Conservation (phyloP, 2,888 invertebrate species). For the Platypus cylindrus region DNA sequence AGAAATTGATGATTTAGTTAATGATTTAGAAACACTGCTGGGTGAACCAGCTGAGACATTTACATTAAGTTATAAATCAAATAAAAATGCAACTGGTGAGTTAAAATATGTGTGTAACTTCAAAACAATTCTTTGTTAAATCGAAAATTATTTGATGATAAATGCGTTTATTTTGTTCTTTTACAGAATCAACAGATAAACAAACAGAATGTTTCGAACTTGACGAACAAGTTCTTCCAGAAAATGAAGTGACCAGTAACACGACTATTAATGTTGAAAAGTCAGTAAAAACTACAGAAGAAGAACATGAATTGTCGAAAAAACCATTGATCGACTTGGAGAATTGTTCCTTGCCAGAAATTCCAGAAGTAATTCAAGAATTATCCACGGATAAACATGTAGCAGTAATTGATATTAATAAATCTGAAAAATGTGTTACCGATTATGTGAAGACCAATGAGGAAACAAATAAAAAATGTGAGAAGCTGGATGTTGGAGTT, state of each 20-base stretch:
- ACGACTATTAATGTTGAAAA: conserved; percentile 5
- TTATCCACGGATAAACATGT: no score
- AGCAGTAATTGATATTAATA: no score
- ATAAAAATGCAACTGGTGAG: no score
- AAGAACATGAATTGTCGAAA: conserved; percentile 1
- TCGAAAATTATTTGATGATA: conserved; percentile 1
- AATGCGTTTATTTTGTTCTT: not conserved
- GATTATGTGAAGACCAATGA: not conserved
- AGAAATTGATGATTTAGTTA: conserved; percentile 35
- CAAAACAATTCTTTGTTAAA: no score
- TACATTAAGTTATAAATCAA: conserved; percentile 14
- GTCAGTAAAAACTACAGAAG: not conserved
- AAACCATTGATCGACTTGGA: no score
- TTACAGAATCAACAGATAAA: not conserved
- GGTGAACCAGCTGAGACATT: conserved; percentile 25
- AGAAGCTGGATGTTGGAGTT: not conserved
- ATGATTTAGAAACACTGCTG: conserved; percentile 32
- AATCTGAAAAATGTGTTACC: not conserved
- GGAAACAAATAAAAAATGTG: not conserved
- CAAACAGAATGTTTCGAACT: not conserved
- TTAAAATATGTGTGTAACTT: not conserved
- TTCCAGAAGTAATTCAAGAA: not conserved
- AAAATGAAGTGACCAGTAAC: conserved; percentile 9
- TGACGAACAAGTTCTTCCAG: not conserved
- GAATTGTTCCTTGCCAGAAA: no score